A percentile compares a stretch with the other conserved stretches of the same genome.
Conservation (phyloP, 2,888 invertebrate species). For the Amblyjoppa fuscipennis region DNA sequence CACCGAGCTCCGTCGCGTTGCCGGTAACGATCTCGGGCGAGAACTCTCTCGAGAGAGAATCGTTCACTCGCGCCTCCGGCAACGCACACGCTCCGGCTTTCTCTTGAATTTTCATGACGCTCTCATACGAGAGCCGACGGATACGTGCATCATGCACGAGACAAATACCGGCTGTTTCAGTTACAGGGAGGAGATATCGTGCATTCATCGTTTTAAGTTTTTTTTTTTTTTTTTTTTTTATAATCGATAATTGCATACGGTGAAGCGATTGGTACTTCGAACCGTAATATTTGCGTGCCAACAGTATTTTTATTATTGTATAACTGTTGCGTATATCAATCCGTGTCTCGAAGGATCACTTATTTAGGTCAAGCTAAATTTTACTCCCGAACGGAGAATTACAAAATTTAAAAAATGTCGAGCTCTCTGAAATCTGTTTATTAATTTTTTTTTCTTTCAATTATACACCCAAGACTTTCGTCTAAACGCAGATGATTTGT, state of each 20-base stretch:
- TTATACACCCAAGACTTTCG: background rate
- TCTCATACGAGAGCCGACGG: background rate
- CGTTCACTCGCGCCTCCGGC: conserved; percentile 53
- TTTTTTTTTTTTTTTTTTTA: background rate
- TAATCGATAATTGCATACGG: background rate
- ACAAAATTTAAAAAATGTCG: background rate
- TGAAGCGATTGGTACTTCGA: background rate
- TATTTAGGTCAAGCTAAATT: background rate
- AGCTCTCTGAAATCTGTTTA: background rate
- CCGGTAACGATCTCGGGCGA: conserved; percentile 18
- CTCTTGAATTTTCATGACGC: conserved; percentile 69
- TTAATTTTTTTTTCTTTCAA: background rate
- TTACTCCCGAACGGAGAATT: background rate
- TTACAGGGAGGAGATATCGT: background rate
- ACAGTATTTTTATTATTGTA: background rate
- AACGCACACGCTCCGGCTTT: conserved; percentile 61
- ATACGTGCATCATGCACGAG: conserved; percentile 9
- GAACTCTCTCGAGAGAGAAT: conserved; percentile 56
- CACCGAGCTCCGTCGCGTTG: conserved; percentile 8
- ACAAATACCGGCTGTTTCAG: conserved; percentile 10
- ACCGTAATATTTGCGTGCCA: background rate
- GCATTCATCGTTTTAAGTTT: background rate
- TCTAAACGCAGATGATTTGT: background rate
- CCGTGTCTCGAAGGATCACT: background rate
- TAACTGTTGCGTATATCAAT: background rate